phyloP scores from a whole-genome alignment of 2,888 invertebrate genomes.

The Fragum whitleyi region DNA sequence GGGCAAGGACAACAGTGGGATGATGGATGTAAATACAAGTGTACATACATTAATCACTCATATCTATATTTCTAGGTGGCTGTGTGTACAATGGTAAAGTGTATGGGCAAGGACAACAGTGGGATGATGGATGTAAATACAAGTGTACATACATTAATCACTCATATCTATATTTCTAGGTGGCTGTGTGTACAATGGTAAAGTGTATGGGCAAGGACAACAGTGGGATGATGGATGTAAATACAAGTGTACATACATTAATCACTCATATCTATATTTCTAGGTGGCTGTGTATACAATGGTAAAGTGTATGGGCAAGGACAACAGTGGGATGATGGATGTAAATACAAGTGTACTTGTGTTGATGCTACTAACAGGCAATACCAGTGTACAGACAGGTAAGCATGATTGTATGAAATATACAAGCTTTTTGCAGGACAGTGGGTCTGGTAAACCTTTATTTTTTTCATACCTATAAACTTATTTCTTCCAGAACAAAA shows the following conservation, averaged over 20 bases:
- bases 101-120: conserved; percentile 59
- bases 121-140: conserved; percentile 71
- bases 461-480: no score
- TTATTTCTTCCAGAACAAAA: no score
- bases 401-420: no score
- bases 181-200: conserved; percentile 67
- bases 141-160: no score
- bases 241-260: conserved; percentile 68
- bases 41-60: no score
- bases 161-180: conserved; percentile 45
- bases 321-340: conserved; percentile 71
- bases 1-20: conserved; percentile 65
- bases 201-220: conserved; percentile 57
- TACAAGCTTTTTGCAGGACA: no score
- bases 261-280: conserved; percentile 48
- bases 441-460: no score
- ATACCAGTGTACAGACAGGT: conserved; percentile 73
- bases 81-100: conserved; percentile 66
- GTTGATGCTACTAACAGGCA: conserved; percentile 67
- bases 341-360: conserved; percentile 69
- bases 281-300: conserved; percentile 67
- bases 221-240: conserved; percentile 70
- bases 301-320: conserved; percentile 66
- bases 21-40: conserved; percentile 68
- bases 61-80: conserved; percentile 46